Percentiles rank a stretch among this genome's conserved stretches.
phyloP scores from a whole-genome alignment of 2,888 invertebrate species.

The Synanthedon myopaeformis region DNA sequence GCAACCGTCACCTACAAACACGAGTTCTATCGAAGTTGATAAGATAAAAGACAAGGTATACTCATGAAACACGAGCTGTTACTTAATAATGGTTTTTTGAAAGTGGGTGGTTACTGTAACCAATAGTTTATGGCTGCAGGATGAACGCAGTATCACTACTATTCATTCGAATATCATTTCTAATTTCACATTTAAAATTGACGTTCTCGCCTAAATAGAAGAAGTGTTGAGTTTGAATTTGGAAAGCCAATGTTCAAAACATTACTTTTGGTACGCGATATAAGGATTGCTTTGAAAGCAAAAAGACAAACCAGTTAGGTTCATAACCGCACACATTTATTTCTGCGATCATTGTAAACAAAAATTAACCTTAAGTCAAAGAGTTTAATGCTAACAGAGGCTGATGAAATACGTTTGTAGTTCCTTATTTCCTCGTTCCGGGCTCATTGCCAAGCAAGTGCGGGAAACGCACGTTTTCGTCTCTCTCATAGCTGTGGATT shows the following conservation, averaged over 20 bases:
- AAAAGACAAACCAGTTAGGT: conserved; percentile 14
- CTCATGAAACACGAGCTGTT: too few relatives aligned
- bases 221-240: neutral
- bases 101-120: too few relatives aligned
- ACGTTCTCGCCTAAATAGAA: neutral
- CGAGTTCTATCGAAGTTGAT: too few relatives aligned
- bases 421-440: conserved; percentile 6
- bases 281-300: conserved; percentile 17
- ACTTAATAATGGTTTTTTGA: too few relatives aligned
- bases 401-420: neutral
- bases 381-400: neutral
- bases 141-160: too few relatives aligned
- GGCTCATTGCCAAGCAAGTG: conserved; percentile 33
- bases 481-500: conserved; percentile 35
- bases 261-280: conserved; percentile 15
- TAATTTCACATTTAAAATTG: too few relatives aligned
- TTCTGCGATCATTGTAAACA: neutral
- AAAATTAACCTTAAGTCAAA: neutral
- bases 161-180: too few relatives aligned
- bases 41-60: too few relatives aligned
- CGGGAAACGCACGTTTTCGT: conserved; percentile 40
- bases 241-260: neutral
- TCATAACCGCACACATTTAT: neutral
- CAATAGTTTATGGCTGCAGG: too few relatives aligned
- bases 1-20: too few relatives aligned